These are phyloP conservation scores for Cyanistes caeruleus DNA, from an alignment of 2,113 vertebrate species.

Conservation along the genomic window DNA sequence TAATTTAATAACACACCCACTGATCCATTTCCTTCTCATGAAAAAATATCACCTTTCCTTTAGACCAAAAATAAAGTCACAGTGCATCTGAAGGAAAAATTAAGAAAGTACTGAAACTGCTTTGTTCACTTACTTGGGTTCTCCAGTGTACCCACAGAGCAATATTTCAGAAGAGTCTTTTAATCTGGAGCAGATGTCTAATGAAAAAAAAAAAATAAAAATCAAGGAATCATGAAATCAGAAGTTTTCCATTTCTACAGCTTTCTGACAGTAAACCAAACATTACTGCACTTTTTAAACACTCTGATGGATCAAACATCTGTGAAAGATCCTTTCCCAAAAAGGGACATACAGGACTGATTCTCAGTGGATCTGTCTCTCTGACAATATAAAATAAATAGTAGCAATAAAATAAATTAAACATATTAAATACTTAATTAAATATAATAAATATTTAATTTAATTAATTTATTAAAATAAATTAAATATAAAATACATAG, in stretches of 20 bases:
- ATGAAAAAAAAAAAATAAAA: not conserved
- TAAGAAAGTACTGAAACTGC: not conserved
- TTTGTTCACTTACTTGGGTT: slow-evolving; percentile 81
- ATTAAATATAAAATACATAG: no score
- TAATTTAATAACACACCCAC: not conserved
- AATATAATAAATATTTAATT: no score
- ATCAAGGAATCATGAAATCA: not conserved
- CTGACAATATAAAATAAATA: not conserved
- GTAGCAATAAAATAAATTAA: no score
- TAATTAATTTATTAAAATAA: no score
- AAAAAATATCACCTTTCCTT: not conserved
- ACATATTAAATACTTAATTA: no score
- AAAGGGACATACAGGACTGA: not conserved
- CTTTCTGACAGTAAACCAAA: not conserved
- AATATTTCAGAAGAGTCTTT: slow-evolving; percentile 81
- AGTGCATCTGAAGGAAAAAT: not conserved
- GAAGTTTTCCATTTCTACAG: not conserved
- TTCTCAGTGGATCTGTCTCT: not conserved
- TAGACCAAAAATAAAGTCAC: not conserved
- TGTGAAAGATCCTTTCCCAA: not conserved
- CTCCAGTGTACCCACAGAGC: slow-evolving; percentile 84
- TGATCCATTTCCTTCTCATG: not conserved
- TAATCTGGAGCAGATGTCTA: slow-evolving; percentile 79
- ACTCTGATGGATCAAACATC: not conserved
- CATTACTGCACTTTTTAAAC: not conserved